A percentile compares a stretch with the other conserved stretches of the same genome.
Conservation (phyloP, 2,113 vertebrate genomes). For the Anolis carolinensis region DNA sequence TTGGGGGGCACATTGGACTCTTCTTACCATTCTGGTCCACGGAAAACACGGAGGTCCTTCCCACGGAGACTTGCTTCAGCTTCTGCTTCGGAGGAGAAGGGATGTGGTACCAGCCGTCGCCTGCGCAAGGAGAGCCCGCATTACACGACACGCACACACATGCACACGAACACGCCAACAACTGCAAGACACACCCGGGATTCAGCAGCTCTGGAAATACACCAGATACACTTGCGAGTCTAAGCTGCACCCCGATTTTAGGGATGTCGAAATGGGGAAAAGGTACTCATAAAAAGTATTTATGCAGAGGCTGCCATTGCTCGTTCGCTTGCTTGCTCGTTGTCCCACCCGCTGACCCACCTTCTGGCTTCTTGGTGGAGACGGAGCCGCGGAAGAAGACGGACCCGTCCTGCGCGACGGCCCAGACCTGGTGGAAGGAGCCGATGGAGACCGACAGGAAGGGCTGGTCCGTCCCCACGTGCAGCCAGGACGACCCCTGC, state of each 20-base stretch:
- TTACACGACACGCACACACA: no score
- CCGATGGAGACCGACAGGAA: conserved; percentile 92
- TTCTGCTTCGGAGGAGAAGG: conserved; percentile 91
- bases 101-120: conserved; percentile 96
- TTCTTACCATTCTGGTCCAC: conserved; percentile 91
- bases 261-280: no score
- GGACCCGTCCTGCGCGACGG: conserved; percentile 90
- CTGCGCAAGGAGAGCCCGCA: background rate
- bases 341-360: conserved; percentile 36
- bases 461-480: conserved; percentile 94
- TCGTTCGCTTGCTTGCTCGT: no score
- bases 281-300: no score
- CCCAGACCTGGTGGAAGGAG: conserved; percentile 91
- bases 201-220: no score
- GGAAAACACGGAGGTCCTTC: conserved; percentile 86
- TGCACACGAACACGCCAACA: no score
- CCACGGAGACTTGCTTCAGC: conserved; percentile 92
- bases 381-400: conserved; percentile 93
- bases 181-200: no score
- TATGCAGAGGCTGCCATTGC: no score
- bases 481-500: conserved; percentile 94
- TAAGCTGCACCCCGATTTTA: no score
- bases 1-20: no score
- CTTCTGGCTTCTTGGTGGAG: conserved; percentile 85
- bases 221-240: no score